Evolutionary conservation across 2,888 invertebrate species (phyloP).

Genomic region (Hyppa rectilinea): DNA sequence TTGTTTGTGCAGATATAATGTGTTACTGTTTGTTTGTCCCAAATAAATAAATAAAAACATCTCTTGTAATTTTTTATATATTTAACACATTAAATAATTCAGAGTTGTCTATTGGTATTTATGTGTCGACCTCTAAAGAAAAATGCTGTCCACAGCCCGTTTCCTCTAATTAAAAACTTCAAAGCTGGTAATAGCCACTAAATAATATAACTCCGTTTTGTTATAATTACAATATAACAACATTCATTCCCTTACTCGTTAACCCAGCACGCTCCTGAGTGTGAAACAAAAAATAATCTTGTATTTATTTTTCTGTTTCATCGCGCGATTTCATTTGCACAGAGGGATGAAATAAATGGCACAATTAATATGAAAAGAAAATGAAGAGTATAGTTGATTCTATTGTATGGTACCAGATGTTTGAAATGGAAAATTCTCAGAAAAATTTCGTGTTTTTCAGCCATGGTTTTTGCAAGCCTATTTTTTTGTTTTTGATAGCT

Average conservation of each 20-base stretch:
- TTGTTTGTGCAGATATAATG: too few relatives aligned
- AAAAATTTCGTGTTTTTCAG: neutral
- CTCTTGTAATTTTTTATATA: too few relatives aligned
- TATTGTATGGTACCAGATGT: neutral
- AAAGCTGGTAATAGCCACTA: neutral
- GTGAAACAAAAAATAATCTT: conserved; percentile 7
- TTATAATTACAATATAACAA: neutral
- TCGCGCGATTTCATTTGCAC: conserved; percentile 31
- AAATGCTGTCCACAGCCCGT: fast-evolving
- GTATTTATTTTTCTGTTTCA: conserved; percentile 30
- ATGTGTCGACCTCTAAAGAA: too few relatives aligned
- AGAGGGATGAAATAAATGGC: conserved; percentile 26
- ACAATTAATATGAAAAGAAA: conserved; percentile 21
- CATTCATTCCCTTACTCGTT: neutral
- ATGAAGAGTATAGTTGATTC: conserved; percentile 18
- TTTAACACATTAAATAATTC: too few relatives aligned
- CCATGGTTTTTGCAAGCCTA: too few relatives aligned
- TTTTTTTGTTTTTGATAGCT: too few relatives aligned
- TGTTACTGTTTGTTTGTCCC: too few relatives aligned
- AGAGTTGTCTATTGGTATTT: too few relatives aligned
- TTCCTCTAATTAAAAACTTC: conserved; percentile 11
- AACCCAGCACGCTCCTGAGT: neutral
- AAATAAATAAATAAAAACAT: too few relatives aligned
- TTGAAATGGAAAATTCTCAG: neutral
- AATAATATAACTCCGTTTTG: neutral